Evolutionary conservation across 2,888 invertebrate species (phyloP).

Genomic region (Tillus elongatus): DNA sequence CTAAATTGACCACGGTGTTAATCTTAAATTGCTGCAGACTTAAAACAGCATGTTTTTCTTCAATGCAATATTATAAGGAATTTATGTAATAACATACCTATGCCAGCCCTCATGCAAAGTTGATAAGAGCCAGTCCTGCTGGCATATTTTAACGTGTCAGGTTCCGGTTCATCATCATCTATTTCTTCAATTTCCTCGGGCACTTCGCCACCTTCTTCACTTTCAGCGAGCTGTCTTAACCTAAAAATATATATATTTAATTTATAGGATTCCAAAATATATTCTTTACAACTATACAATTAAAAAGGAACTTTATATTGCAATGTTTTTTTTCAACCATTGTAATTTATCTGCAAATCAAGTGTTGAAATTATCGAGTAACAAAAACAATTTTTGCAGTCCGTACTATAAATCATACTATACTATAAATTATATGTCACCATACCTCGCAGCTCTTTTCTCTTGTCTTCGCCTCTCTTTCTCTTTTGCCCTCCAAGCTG

Average conservation of each 20-base stretch:
- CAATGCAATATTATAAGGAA: not conserved
- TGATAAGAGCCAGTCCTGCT: conserved; percentile 81
- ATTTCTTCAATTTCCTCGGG: conserved; percentile 50
- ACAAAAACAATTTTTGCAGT: too few relatives aligned
- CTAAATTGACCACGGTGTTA: too few relatives aligned
- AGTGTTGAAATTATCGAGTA: too few relatives aligned
- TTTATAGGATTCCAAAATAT: too few relatives aligned
- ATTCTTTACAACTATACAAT: not conserved
- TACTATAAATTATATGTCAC: too few relatives aligned
- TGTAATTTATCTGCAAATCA: too few relatives aligned
- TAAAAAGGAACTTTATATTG: conserved; percentile 11
- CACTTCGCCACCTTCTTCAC: conserved; percentile 57
- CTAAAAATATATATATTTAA: too few relatives aligned
- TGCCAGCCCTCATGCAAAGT: conserved; percentile 75
- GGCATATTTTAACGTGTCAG: conserved; percentile 71
- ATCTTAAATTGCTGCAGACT: too few relatives aligned
- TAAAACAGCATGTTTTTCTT: too few relatives aligned
- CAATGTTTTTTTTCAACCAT: too few relatives aligned
- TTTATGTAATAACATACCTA: too few relatives aligned
- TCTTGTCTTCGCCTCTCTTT: conserved; percentile 53
- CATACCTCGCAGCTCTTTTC: conserved; percentile 34
- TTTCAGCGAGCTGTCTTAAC: conserved; percentile 47
- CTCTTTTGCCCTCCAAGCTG: conserved; percentile 57
- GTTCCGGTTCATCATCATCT: conserved; percentile 48
- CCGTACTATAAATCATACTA: too few relatives aligned